These are phyloP conservation scores for Tamias sibiricus DNA, from an alignment of 2,113 vertebrate species.

Conservation along the genomic window DNA sequence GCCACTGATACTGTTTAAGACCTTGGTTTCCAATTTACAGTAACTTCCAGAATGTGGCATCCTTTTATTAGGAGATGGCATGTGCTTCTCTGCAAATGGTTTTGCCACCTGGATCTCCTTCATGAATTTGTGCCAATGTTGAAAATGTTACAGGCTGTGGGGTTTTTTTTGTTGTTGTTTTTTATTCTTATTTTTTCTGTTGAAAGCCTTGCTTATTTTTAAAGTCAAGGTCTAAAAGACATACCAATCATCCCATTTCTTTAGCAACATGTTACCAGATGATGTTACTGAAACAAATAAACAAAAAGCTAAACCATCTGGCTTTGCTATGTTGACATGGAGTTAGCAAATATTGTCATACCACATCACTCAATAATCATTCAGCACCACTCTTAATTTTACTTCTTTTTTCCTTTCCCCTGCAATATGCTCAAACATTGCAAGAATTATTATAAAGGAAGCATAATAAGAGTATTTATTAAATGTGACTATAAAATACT, in stretches of 20 bases:
- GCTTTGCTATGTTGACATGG: slow-evolving; percentile 66
- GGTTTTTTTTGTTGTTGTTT: too few relatives aligned
- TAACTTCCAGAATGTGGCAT: not conserved
- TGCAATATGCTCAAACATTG: not conserved
- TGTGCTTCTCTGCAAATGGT: not conserved
- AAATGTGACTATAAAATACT: slow-evolving; percentile 41
- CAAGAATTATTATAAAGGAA: slow-evolving; percentile 48
- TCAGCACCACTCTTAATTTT: slow-evolving; percentile 58
- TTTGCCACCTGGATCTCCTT: not conserved
- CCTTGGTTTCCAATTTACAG: too few relatives aligned
- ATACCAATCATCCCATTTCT: not conserved
- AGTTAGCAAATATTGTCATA: slow-evolving; percentile 66
- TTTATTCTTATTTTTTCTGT: not conserved
- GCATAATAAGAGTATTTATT: not conserved
- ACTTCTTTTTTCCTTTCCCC: not conserved
- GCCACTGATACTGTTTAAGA: not conserved
- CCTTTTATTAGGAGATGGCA: not conserved
- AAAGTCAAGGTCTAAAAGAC: slow-evolving; percentile 60
- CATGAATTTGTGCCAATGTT: not conserved
- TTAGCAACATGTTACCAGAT: not conserved
- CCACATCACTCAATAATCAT: slow-evolving; percentile 57
- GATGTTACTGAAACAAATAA: not conserved
- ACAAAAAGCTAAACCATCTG: slow-evolving; percentile 48
- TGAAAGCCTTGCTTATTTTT: slow-evolving; percentile 50
- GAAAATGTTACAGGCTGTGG: not conserved